Percentiles rank a stretch among this genome's conserved stretches.
phyloP scores from a whole-genome alignment of 2,888 invertebrate species.

The Leucoma salicis region DNA sequence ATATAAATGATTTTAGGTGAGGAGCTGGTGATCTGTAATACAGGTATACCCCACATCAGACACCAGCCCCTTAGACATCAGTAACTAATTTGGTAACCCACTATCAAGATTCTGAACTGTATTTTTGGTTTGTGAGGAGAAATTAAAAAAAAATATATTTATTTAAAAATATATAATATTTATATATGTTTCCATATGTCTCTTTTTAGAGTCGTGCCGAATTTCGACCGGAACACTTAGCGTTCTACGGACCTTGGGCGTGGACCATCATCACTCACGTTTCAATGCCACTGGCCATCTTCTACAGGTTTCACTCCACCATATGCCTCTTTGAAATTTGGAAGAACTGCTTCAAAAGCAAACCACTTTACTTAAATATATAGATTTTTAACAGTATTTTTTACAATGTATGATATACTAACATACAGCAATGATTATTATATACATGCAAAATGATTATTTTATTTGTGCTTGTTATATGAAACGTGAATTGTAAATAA shows the following conservation, averaged over 20 bases:
- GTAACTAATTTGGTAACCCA: too few relatives aligned
- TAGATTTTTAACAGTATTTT: constrained; percentile 21
- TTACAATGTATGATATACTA: neutral
- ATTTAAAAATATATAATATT: too few relatives aligned
- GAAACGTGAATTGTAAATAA: constrained; percentile 2
- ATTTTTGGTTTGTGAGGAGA: too few relatives aligned
- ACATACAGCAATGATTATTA: neutral
- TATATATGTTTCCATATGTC: too few relatives aligned
- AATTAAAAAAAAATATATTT: too few relatives aligned
- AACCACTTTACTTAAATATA: constrained; percentile 74
- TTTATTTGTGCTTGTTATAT: neutral
- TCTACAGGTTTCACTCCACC: constrained; percentile 95
- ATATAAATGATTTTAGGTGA: too few relatives aligned
- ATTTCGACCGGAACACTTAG: constrained; percentile 90
- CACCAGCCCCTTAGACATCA: too few relatives aligned
- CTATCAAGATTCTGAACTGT: too few relatives aligned
- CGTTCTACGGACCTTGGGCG: constrained; percentile 93
- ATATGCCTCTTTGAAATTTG: constrained; percentile 96
- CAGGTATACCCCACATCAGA: too few relatives aligned
- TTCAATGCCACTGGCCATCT: constrained; percentile 93
- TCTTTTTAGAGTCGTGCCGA: constrained; percentile 86
- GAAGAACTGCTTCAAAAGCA: constrained; percentile 93
- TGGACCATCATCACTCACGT: constrained; percentile 96
- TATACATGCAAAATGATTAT: neutral
- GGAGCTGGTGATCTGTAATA: too few relatives aligned